Percentiles rank a stretch among this genome's conserved stretches.
Evolutionary conservation across 2,797 vertebrate genomes (phyloP).

Genomic region (Trichosurus vulpecula): DNA sequence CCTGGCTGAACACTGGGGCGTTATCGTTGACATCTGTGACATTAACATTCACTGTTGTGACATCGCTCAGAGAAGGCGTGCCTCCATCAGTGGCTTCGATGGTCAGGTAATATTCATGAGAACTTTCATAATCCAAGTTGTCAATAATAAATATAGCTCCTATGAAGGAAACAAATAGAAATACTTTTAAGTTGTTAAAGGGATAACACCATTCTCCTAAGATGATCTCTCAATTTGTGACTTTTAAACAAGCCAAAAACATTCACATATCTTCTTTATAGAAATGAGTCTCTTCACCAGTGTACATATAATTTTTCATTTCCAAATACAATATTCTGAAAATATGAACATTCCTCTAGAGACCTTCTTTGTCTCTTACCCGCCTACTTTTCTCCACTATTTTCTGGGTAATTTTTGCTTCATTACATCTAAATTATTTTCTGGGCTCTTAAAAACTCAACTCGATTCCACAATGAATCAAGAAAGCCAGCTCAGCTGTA

Average conservation of each 20-base stretch:
- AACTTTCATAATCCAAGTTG: conserved; percentile 93
- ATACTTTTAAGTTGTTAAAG: background rate
- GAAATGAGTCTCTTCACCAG: background rate
- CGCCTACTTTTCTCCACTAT: background rate
- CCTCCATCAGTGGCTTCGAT: conserved; percentile 96
- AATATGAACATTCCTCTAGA: background rate
- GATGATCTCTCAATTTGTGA: background rate
- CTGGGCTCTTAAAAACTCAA: background rate
- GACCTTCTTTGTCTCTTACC: background rate
- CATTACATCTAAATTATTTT: background rate
- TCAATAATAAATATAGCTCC: conserved; percentile 95
- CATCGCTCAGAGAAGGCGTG: conserved; percentile 93
- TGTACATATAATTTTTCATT: background rate
- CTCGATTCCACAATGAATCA: background rate
- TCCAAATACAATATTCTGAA: conserved; percentile 17
- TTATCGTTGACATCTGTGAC: conserved; percentile 98
- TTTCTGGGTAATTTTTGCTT: background rate
- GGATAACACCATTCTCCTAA: background rate
- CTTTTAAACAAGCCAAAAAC: background rate
- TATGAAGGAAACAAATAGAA: conserved; percentile 67
- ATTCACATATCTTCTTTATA: background rate
- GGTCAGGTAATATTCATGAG: conserved; percentile 96
- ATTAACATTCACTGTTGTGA: conserved; percentile 95
- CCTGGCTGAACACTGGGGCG: conserved; percentile 92
- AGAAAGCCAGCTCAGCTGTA: background rate